phyloP scores from a whole-genome alignment of 2,113 vertebrate genomes.

The Numida meleagris region DNA sequence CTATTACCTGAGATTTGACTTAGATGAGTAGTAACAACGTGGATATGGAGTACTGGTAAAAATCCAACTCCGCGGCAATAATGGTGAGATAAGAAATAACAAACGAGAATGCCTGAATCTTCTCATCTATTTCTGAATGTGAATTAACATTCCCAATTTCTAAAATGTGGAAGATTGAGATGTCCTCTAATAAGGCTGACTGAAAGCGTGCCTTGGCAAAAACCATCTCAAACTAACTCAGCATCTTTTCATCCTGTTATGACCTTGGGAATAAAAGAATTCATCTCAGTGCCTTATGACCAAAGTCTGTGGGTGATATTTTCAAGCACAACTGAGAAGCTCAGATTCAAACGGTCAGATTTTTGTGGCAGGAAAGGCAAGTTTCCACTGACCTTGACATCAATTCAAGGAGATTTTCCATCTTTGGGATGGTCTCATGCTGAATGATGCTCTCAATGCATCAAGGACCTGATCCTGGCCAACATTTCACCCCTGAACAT shows the following conservation, averaged over 20 bases:
- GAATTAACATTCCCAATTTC: background rate
- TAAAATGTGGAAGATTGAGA: background rate
- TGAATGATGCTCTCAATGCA: constrained; percentile 26
- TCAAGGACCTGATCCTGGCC: constrained; percentile 26
- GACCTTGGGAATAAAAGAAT: background rate
- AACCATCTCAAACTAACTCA: background rate
- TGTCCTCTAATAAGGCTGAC: background rate
- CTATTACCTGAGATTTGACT: background rate
- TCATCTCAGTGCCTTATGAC: background rate
- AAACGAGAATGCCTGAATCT: background rate
- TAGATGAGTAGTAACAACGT: background rate
- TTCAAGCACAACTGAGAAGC: background rate
- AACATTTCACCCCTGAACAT: constrained; percentile 40
- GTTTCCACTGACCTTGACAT: constrained; percentile 12
- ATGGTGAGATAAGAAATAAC: background rate
- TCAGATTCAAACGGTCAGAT: background rate
- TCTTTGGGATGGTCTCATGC: constrained; percentile 23
- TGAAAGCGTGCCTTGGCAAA: background rate
- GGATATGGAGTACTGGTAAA: background rate
- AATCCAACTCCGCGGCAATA: background rate
- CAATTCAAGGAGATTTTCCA: constrained; percentile 53
- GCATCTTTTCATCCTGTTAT: background rate
- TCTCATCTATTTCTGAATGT: background rate
- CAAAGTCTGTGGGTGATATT: constrained; percentile 1
- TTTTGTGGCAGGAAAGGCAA: constrained; percentile 51